Conservation (phyloP, 2,113 vertebrate genomes). For the Scomber scombrus region DNA sequence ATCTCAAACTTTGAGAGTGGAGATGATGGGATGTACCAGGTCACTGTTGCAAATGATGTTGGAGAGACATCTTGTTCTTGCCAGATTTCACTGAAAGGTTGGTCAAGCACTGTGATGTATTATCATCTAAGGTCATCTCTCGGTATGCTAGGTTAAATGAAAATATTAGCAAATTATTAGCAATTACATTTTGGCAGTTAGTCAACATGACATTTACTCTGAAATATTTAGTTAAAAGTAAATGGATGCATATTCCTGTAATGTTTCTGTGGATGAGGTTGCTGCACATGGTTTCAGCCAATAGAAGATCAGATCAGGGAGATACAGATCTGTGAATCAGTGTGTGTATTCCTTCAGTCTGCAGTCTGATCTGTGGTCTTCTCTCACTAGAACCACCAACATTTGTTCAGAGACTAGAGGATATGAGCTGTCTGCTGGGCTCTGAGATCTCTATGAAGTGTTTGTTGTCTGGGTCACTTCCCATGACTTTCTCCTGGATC, state of each 20-base stretch:
- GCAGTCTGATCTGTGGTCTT: conserved; percentile 64
- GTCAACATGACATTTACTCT: neutral
- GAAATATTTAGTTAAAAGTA: neutral
- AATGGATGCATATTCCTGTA: neutral
- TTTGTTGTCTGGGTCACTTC: conserved; percentile 91
- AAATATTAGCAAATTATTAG: neutral
- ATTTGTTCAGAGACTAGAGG: conserved; percentile 92
- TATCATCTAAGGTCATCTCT: neutral
- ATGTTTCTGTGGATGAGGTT: neutral
- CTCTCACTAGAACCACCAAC: conserved; percentile 90
- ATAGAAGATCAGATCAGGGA: too few relatives aligned
- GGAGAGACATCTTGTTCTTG: conserved; percentile 90
- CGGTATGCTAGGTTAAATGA: neutral
- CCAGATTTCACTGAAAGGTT: conserved; percentile 92
- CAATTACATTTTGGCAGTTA: neutral
- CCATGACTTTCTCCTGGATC: conserved; percentile 92
- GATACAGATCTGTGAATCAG: neutral
- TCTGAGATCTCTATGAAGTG: conserved; percentile 91
- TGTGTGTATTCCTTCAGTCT: neutral
- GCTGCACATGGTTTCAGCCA: neutral
- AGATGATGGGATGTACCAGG: conserved; percentile 91
- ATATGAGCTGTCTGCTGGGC: conserved; percentile 89
- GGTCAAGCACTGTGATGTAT: conserved; percentile 72
- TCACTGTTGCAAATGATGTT: conserved; percentile 90
- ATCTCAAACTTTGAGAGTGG: conserved; percentile 89